Percentiles rank a stretch among this genome's conserved stretches.
Conservation (phyloP, 2,113 vertebrate genomes). For the Melanotaenia duboulayi region DNA sequence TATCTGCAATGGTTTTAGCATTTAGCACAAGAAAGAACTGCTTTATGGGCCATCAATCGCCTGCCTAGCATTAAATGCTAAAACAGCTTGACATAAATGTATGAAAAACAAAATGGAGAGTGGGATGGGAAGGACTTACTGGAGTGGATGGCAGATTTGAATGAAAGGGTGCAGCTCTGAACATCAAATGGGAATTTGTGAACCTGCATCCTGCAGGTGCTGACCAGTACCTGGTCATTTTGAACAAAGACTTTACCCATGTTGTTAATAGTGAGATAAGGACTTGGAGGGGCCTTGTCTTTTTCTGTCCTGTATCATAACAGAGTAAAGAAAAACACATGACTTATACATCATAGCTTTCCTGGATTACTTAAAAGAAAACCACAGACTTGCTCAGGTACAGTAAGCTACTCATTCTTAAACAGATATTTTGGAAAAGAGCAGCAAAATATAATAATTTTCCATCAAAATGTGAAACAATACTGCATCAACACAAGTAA, state of each 20-base stretch:
- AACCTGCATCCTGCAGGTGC: conserved; percentile 71
- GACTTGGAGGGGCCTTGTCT: conserved; percentile 50
- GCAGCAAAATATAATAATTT: too few relatives aligned
- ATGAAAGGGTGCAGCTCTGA: conserved; percentile 72
- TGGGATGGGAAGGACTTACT: conserved; percentile 38
- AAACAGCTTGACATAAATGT: background rate
- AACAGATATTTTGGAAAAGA: too few relatives aligned
- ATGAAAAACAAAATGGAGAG: background rate
- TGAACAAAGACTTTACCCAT: background rate
- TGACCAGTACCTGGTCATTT: conserved; percentile 60
- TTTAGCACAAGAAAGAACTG: too few relatives aligned
- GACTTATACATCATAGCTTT: too few relatives aligned
- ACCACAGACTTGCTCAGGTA: too few relatives aligned
- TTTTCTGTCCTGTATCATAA: conserved; percentile 62
- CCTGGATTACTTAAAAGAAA: too few relatives aligned
- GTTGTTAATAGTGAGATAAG: conserved; percentile 28
- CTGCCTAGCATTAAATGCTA: background rate
- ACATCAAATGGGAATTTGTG: conserved; percentile 74
- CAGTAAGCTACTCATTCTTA: too few relatives aligned
- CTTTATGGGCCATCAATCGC: too few relatives aligned
- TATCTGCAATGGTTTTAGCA: too few relatives aligned
- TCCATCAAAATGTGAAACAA: too few relatives aligned
- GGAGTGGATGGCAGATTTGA: conserved; percentile 59
- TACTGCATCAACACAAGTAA: too few relatives aligned
- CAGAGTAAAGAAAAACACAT: background rate